Conservation (phyloP, 2,113 vertebrate species). For the Eonycteris spelaea region DNA sequence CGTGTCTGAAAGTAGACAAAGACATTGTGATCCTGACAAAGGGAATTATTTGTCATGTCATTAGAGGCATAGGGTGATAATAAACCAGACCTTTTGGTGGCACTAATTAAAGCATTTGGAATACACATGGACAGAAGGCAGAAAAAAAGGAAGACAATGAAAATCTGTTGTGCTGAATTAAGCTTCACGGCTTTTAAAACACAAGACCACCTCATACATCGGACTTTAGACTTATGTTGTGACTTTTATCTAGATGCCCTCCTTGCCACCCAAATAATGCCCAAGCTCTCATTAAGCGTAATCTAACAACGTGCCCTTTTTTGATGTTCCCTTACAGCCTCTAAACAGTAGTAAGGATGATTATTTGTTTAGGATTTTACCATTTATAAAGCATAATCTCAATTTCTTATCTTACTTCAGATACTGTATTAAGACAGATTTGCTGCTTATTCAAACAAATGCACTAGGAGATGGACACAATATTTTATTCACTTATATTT, state of each 20-base stretch:
- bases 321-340: neutral
- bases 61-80: neutral
- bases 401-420: neutral
- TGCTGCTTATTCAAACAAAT: neutral
- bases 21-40: neutral
- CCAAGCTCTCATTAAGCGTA: neutral
- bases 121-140: neutral
- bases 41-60: neutral
- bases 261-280: neutral
- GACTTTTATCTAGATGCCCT: neutral
- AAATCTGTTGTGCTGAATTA: neutral
- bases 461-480: neutral
- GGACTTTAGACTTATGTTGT: neutral
- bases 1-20: conserved; percentile 32
- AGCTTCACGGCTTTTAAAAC: neutral
- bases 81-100: neutral
- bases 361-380: neutral
- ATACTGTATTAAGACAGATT: neutral
- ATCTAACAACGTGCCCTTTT: neutral
- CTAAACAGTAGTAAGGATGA: neutral
- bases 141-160: neutral
- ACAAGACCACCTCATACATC: neutral
- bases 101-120: neutral
- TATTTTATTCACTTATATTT: neutral
- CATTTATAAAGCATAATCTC: neutral